Base-by-base conservation (phyloP, 2,113 vertebrate genomes). In the Melospiza melodia region DNA sequence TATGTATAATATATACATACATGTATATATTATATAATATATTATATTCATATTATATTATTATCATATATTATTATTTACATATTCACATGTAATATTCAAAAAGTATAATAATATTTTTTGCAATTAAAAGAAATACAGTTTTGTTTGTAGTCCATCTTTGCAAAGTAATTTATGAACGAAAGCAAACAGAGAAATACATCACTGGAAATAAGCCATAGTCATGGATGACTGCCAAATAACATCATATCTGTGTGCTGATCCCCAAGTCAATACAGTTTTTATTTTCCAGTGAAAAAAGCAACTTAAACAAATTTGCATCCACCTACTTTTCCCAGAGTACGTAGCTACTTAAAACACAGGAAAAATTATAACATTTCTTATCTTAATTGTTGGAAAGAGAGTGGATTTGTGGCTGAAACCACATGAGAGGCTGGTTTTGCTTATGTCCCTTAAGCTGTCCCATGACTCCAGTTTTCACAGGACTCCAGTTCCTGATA, bases 341-440 rank as follows among this genome's bases (percentile, higher is more conserved):
- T 27, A 39, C 2, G 3, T 3, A 16, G 27, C n/a, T 83, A 28
- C 1, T 0, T 9, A 59, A 15, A 59, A 1, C 11, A 72, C 3
- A 2, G 30, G 22, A 74, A 46, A 51, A 91, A 35, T 86, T 18
- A 65, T 11, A 58, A 68, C 8, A 39, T 73, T 67, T 78, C 33
- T 54, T 25, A 35, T 39, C 71, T 19, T 9, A 5, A n/a, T 27
- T 62, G 10, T 20, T 76, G 52, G 48, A 93, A 92, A 54, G 16
- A 22, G 7, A 3, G 9, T 73, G 66, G 17, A 82, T 82, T 66
- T 88, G 15, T 43, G 25, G 20, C 39, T 76, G 24, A 44, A 83
- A 77, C 41, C 54, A 35, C 28, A 30, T 9, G 20, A 73, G 52
- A 87, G 17, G 10, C 13, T 31, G 51, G 23, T 43, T 84, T 67